Conservation (phyloP, 2,888 invertebrate species). For the Macropis europaea region DNA sequence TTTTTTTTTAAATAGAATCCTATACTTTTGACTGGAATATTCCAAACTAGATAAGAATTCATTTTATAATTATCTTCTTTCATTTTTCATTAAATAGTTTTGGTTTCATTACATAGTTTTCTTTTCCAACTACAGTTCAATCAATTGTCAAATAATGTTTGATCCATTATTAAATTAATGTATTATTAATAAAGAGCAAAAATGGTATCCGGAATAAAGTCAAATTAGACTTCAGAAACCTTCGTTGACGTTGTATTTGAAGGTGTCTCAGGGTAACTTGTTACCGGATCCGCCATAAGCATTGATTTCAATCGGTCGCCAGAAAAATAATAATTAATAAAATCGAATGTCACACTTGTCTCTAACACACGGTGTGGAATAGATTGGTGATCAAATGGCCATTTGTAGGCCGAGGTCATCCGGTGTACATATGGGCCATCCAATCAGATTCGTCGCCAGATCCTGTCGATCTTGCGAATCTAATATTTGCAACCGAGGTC, state of each 20-base stretch:
- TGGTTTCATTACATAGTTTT: too few relatives aligned
- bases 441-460: slow-evolving; percentile 38
- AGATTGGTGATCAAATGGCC: slow-evolving; percentile 41
- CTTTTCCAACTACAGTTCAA: too few relatives aligned
- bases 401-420: slow-evolving; percentile 57
- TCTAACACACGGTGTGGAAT: slow-evolving; percentile 8
- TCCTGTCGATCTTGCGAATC: slow-evolving; percentile 47
- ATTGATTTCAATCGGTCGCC: slow-evolving; percentile 14
- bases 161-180: too few relatives aligned
- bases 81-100: too few relatives aligned
- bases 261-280: background rate
- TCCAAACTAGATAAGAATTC: too few relatives aligned
- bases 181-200: too few relatives aligned
- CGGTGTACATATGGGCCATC: slow-evolving; percentile 36
- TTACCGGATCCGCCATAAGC: slow-evolving; percentile 2
- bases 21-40: too few relatives aligned
- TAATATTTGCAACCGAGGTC: slow-evolving; percentile 51
- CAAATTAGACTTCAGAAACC: background rate
- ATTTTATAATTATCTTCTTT: too few relatives aligned
- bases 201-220: too few relatives aligned
- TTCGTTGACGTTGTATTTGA: background rate
- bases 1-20: too few relatives aligned
- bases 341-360: slow-evolving; percentile 27
- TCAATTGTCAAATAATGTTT: too few relatives aligned
- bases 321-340: slow-evolving; percentile 34